Percentiles rank a stretch among this genome's conserved stretches.
Conservation (phyloP, 2,113 vertebrate species). For the Prinia subflava region DNA sequence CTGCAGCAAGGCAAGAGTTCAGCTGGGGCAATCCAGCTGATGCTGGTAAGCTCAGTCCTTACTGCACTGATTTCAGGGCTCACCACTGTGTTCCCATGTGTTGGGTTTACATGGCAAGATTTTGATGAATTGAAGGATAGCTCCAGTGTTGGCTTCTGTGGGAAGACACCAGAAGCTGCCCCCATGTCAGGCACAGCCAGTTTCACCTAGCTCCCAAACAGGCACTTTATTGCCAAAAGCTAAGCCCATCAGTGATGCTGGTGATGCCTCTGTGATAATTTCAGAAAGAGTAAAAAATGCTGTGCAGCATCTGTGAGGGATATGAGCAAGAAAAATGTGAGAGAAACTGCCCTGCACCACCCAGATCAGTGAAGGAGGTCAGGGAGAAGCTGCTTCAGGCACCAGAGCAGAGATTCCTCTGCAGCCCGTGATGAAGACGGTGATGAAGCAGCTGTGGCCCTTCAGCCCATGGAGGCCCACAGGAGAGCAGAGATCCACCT, state of each 20-base stretch:
- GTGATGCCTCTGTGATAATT: neutral
- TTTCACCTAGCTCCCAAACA: neutral
- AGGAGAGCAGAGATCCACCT: neutral
- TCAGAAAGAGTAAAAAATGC: neutral
- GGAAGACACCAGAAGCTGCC: neutral
- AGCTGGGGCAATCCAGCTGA: neutral
- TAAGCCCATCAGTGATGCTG: neutral
- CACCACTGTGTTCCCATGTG: neutral
- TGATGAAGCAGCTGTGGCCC: neutral
- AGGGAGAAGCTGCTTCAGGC: neutral
- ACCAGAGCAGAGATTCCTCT: neutral
- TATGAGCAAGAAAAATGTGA: neutral
- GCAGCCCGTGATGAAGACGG: rapidly evolving
- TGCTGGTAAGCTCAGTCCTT: neutral
- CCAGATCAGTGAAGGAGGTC: neutral
- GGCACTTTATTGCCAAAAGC: neutral
- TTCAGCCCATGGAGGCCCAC: neutral
- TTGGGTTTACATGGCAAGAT: neutral
- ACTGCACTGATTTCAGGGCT: neutral
- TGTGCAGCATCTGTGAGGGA: neutral
- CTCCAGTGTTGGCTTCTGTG: neutral
- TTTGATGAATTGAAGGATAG: neutral
- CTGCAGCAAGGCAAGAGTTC: neutral
- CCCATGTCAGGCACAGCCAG: rapidly evolving
- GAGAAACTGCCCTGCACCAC: neutral